Base-by-base conservation (phyloP, 2,797 vertebrate species). In the Chelon auratus region DNA sequence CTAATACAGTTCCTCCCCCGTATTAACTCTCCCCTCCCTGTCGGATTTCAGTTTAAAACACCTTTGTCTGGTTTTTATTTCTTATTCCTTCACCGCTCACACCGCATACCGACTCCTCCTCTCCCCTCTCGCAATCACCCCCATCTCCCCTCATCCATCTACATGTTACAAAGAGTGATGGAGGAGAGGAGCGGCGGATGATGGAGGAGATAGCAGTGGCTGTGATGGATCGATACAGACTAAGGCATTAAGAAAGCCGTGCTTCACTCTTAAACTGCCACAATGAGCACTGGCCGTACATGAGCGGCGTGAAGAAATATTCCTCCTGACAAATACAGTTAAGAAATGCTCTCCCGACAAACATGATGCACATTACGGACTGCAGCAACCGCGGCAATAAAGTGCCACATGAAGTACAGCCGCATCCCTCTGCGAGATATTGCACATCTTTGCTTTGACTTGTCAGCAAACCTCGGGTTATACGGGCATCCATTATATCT, bases 221-320 rank as follows among this genome's bases (percentile, higher is more conserved):
- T 47, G 65, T 79, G 84, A 92, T 86, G 61, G 75, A 92, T 90
- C 79, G 71, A 63, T 65, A 79, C 77, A 77, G 56, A 53, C 55
- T 3, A 15, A 65, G 48, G 37, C 73, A 77, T 85, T 83, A 82
- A 67, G 65, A 77, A 68, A 55, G 67, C 65, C 63, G 51, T 75
- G 71, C 63, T 68, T 91, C 78, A 80, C 87, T 83, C 68, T 73
- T 83, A 68, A 87, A 68, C 69, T 64, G 77, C 83, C 76, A 81
- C 77, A 77, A 79, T 63, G 69, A 81, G 72, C 65, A 50, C 48
- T 37, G 60, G 20, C 68, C 76, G 63, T 43, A 83, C 61, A 89
- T 83, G 71, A 88, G 80, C 48, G 55, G 62, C 20, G 42, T 70
- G 63, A 62, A 58, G 52, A 86, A 86, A 84, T 72, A 73, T 74